A percentile compares a stretch with the other conserved stretches of the same genome.
Conservation (phyloP, 2,888 invertebrate genomes). For the Crematogaster levior region DNA sequence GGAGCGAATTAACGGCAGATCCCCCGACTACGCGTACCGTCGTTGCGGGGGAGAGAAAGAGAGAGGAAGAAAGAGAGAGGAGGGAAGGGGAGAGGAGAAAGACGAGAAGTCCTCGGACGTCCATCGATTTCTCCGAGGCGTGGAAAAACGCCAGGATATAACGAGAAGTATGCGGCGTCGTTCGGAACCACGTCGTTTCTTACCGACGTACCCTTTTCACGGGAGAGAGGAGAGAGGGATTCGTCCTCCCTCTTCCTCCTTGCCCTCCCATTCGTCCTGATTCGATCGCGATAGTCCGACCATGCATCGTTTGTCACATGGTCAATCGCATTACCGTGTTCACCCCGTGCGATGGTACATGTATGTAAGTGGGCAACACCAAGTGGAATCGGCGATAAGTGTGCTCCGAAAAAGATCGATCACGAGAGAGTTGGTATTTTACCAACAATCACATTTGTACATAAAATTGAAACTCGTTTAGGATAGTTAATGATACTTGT, state of each 20-base stretch:
- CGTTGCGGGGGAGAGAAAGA: neutral
- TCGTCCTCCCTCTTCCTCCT: conserved; percentile 4
- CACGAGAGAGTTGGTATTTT: neutral
- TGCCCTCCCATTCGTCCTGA: conserved; percentile 4
- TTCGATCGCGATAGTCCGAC: conserved; percentile 46
- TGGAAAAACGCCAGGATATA: conserved; percentile 52
- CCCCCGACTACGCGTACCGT: conserved; percentile 23
- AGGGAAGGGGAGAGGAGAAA: neutral
- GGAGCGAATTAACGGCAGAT: conserved; percentile 54
- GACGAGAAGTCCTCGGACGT: conserved; percentile 37
- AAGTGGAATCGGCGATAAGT: conserved; percentile 19
- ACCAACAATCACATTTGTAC: neutral
- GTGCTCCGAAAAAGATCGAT: neutral
- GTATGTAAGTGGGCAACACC: conserved; percentile 13
- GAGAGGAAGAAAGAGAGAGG: neutral
- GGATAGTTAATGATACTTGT: neutral
- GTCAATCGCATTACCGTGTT: conserved; percentile 46
- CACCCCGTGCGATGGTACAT: neutral
- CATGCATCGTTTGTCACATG: conserved; percentile 53
- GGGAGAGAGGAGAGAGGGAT: neutral
- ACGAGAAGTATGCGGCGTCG: conserved; percentile 52
- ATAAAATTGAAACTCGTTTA: neutral
- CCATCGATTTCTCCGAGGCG: conserved; percentile 55
- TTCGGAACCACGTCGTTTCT: conserved; percentile 37
- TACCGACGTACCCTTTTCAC: conserved; percentile 31